Conservation (phyloP, 2,888 invertebrate genomes). For the Melieria picta region DNA sequence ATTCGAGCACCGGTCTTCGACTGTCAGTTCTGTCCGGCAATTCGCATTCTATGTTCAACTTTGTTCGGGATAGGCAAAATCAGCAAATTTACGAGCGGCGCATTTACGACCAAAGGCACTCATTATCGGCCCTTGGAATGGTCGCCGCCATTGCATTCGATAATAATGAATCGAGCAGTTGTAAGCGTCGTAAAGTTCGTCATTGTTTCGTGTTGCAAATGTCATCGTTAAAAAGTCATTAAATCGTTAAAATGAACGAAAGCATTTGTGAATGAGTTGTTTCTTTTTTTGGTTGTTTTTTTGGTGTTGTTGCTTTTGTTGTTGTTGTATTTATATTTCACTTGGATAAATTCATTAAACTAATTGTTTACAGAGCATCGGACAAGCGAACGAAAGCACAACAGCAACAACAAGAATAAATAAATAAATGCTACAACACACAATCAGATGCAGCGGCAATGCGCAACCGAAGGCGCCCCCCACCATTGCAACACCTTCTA, state of each 20-base stretch:
- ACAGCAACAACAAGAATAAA: no score
- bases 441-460: not conserved
- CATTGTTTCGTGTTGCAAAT: slow-evolving; percentile 39
- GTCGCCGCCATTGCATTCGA: no score
- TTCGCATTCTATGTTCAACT: no score
- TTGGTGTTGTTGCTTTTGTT: not conserved
- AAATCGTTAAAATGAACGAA: slow-evolving; percentile 39
- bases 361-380: slow-evolving; percentile 23
- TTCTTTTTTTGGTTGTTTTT: no score
- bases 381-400: no score
- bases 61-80: not conserved
- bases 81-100: slow-evolving; percentile 17
- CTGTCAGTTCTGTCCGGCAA: no score
- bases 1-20: no score
- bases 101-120: slow-evolving; percentile 28
- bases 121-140: slow-evolving; percentile 8
- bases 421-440: not conserved
- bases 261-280: not conserved
- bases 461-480: not conserved
- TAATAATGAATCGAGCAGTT: not conserved
- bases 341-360: slow-evolving; percentile 32
- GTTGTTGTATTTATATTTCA: slow-evolving; percentile 18
- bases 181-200: not conserved
- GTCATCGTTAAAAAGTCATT: slow-evolving; percentile 46
- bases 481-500: not conserved